Base-by-base conservation (phyloP, 2,888 invertebrate species). In the Hydrotaea cyrtoneurina region DNA sequence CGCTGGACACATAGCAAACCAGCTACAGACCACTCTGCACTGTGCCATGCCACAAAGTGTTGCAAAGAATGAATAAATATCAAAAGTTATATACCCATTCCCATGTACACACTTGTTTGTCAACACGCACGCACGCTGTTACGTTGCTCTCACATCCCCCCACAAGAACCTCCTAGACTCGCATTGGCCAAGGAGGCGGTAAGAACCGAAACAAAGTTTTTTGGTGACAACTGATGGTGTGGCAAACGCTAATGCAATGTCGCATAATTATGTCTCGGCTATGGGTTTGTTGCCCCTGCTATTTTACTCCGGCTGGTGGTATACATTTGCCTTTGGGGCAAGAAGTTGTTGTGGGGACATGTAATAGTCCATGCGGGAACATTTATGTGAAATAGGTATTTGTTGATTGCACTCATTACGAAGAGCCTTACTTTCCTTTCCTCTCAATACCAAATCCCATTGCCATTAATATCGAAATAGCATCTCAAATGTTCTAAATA, bases 1-100 rank as follows among this genome's bases (percentile, higher is more conserved):
- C n/a, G 17, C 36, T n/a, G 31, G 15, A 62, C 50, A 13, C 2
- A n/a, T n/a, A 31, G 62, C 62, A 36, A 17, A 62, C 62, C 8
- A 8, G 26, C n/a, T 62, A 31, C 31, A 62, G 31, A 50, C 31
- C 62, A n/a, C 31, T 31, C 62, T 31, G n/a, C 26, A 31, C 62
- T 31, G n/a, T 15, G n/a, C 31, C 31, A 19, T 62, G n/a, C 62
- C 62, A 19, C 62, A 31, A 62, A 62, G 62, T 62, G 62, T 31
- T 10, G 36, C 31, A 31, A 36, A 11, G 15, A 2, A 31, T 62
- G 62, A 23, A 36, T 36, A 62, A 62, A 31, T 62, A 62, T n/a
- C 31, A 62, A 31, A 31, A 62, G 62, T 62, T 62, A 31, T 62
- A n/a, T 62, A 26, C 31, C 31, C 31, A 62, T 17, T 62, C 26